Percentiles rank a stretch among this genome's conserved stretches.
Evolutionary conservation across 2,888 invertebrate species (phyloP).

Genomic region (Machimus rusticus): DNA sequence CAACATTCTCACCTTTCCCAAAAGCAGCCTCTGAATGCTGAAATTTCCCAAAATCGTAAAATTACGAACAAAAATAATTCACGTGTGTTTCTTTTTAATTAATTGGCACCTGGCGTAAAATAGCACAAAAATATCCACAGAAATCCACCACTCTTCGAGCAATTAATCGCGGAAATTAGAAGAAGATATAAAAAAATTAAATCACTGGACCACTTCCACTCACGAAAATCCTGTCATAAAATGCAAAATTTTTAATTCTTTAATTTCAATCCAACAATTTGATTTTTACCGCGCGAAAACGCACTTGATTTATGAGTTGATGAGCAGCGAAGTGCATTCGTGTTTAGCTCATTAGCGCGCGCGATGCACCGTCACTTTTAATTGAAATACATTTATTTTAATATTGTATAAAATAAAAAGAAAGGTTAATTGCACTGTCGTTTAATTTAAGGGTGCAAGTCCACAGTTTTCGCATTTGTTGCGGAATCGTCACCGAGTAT

Average conservation of each 20-base stretch:
- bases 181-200: not conserved
- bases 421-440: not conserved
- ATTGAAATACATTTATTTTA: not conserved
- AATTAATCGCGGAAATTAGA: not conserved
- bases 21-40: not conserved
- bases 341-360: not conserved
- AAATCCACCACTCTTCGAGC: not conserved
- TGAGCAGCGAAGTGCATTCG: not conserved
- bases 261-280: not conserved
- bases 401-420: not conserved
- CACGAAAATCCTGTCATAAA: constrained; percentile 9
- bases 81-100: not conserved
- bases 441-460: not conserved
- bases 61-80: not conserved
- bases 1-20: not conserved
- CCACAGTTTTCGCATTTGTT: too few relatives aligned
- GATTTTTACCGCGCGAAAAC: not conserved
- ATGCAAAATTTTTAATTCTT: not conserved
- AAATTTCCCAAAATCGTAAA: not conserved
- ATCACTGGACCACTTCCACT: not conserved
- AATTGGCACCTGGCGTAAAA: not conserved
- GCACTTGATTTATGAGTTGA: not conserved
- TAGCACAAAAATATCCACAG: not conserved
- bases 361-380: not conserved
- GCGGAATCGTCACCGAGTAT: not conserved